Conservation (phyloP, 2,888 invertebrate species). For the Ceratothoa steindachneri region DNA sequence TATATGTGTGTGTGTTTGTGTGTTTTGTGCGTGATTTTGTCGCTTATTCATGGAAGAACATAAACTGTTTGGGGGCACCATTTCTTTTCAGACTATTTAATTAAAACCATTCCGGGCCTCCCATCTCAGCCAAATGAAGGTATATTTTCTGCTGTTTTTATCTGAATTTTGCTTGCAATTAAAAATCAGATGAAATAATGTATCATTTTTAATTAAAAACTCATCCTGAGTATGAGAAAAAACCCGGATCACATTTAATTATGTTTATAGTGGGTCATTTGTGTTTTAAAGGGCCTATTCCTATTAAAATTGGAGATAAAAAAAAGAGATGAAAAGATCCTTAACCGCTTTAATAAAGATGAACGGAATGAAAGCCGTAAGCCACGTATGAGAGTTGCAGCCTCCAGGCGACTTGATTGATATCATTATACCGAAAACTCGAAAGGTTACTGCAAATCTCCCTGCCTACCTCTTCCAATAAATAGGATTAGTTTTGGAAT, state of each 20-base stretch:
- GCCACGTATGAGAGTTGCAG: neutral
- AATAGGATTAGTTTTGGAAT: slow-evolving; percentile 10
- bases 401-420: neutral
- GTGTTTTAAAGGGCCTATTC: neutral
- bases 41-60: too few species aligned
- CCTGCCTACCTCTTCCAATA: too few species aligned
- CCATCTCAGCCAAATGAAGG: neutral
- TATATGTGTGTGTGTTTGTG: neutral
- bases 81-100: neutral
- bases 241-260: too few species aligned
- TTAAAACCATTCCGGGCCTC: neutral
- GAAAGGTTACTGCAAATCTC: slow-evolving; percentile 4
- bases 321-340: too few species aligned
- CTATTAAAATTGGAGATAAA: neutral
- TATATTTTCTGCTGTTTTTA: neutral
- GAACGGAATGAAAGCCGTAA: neutral
- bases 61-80: too few species aligned
- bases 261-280: slow-evolving; percentile 9
- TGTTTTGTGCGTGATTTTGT: neutral
- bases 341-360: neutral
- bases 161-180: slow-evolving; percentile 3
- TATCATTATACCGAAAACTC: slow-evolving; percentile 1
- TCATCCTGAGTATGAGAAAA: neutral
- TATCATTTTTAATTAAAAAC: slow-evolving; percentile 13
- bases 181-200: slow-evolving; percentile 12